Base-by-base conservation (phyloP, 92 coral and sea anemone species). In the Chrysogorgia sp. region DNA sequence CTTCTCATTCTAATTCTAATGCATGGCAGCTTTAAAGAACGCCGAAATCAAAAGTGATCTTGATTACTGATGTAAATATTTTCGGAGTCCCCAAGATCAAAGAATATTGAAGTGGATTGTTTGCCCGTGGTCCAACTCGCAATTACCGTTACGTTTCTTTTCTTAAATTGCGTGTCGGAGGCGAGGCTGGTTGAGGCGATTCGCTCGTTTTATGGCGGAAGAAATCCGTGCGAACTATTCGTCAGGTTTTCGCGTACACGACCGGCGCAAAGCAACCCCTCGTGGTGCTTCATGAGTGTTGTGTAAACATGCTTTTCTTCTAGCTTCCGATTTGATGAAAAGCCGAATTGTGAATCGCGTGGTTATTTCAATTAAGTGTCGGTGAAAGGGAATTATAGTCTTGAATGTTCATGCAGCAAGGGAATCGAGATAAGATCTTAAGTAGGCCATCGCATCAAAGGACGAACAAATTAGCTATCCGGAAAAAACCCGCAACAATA, bases 11-110 rank as follows among this genome's bases (percentile, higher is more conserved):
- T 14, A 53, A 53, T 72, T 53, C 63, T 25, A 55, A 53, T 53
- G 35, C 55, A 59, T 59, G 65, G 48, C 32, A 2, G 47, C 65
- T 72, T 56, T 72, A 53, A 72, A 72, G 64, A 56, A 37, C 79
- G 79, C 79, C 79, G 79, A 72, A 72, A 72, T 72, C 65, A 72
- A 72, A 72, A 72, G 65, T 72, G 26, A 31, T 32, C 65, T 59
- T 72, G 79, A 72, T 72, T 72, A 72, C 35, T 53, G 79, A 53
- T 72, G 79, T 53, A 72, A 72, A 72, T 56, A 72, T 53, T 72
- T 72, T 34, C 19, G 29, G 52, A 72, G 79, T 34, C 65, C 35
- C 35, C 28, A 72, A 72, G 79, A 53, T 56, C 65, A 72, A 53
- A 56, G 79, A 56, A 72, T 33, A 32, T 53, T 34, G 49, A 56